A percentile compares a stretch with the other conserved stretches of the same genome.
These are phyloP conservation scores for Eilema caniola DNA, from an alignment of 2,888 invertebrate species.

Conservation along the genomic window DNA sequence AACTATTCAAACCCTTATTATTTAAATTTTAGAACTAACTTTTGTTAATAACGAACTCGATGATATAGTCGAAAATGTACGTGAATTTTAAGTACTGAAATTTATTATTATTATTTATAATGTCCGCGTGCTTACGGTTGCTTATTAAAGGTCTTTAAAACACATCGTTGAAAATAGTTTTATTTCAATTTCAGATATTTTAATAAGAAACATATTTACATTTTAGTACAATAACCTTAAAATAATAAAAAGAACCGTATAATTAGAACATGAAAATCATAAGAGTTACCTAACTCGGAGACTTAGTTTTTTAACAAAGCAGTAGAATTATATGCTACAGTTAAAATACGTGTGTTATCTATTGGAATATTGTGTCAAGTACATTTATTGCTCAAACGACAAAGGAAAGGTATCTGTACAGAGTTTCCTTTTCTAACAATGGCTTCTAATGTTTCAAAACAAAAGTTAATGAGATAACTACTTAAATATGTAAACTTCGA, in stretches of 20 bases:
- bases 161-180: not conserved
- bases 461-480: not conserved
- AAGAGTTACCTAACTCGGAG: not conserved
- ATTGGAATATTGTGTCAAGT: conserved; percentile 27
- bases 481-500: not conserved
- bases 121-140: not conserved
- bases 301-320: conserved; percentile 12
- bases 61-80: not conserved
- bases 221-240: too few species aligned
- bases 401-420: conserved; percentile 32
- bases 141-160: not conserved
- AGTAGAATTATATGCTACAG: conserved; percentile 16
- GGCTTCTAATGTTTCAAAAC: conserved; percentile 2
- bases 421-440: not conserved
- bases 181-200: too few species aligned
- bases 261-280: not conserved
- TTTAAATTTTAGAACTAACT: not conserved
- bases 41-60: not conserved
- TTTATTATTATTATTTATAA: not conserved
- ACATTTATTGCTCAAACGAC: conserved; percentile 32
- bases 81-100: not conserved
- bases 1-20: not conserved
- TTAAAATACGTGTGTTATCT: conserved; percentile 47
- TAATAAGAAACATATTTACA: too few species aligned
- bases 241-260: not conserved